Evolutionary conservation across 30 jellyfish, hydroid and myxozoan species (phyloP), one percentile per base, ranked within the genome.

Genomic region (Cassiopea xamachana): DNA sequence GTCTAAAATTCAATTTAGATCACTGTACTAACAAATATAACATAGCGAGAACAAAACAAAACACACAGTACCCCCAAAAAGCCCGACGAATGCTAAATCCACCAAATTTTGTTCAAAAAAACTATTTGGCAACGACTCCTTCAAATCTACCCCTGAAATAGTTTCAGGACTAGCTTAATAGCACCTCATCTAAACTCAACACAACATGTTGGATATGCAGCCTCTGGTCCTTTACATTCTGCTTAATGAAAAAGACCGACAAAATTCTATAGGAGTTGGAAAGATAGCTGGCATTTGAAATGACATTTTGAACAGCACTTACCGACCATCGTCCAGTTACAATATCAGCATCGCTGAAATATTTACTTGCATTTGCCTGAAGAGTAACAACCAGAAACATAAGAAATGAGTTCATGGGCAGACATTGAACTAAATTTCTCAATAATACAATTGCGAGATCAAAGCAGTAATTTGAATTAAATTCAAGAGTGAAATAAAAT

Each of bases 321-420:
- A 94, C 98, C 93, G 95, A 69, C 98, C 98, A 94, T 14, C 14
- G 77, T 6, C 97, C 93, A 67, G 92, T 85, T 48, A 94, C 75
- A 88, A 69, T 48, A 76, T 94, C 98, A 19, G 98, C 97, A 39
- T 89, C 97, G 82, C 96, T 84, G 47, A 89, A 72, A 84, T 17
- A 85, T 16, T 59, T 58, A 69, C 96, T 84, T 43, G 98, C 98
- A 2, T 59, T 64, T 60, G 92, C 76, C 98, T 94, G 69, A 13
- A 73, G 79, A 17, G 73, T 18, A 14, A 19, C 2, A 7, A 27
- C 46, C 5, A n/a, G 18, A 15, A 73, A 15, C 15, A 17, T 2
- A 5, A 64, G 19, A 64, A 64, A 64, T 64, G 7, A 55, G 7
- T 55, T 55, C 0, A 55, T 55, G 0, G 12, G 12, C 64, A 55